These are phyloP conservation scores for Gymnobelideus leadbeateri DNA, from an alignment of 2,113 vertebrate species.

Conservation along the genomic window DNA sequence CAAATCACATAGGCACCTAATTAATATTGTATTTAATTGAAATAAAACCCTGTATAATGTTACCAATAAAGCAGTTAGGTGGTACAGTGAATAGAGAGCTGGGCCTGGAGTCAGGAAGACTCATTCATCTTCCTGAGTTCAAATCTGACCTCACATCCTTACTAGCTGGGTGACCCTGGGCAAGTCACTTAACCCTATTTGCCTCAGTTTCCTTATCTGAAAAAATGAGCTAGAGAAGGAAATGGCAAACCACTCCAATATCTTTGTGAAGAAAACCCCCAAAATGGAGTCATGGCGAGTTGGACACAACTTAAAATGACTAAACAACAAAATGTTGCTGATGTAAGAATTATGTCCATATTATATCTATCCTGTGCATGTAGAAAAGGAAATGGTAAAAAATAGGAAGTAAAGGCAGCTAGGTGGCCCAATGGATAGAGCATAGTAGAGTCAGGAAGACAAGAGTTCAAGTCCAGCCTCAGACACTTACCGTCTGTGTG, in stretches of 20 bases:
- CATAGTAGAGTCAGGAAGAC: not conserved
- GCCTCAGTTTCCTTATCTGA: not conserved
- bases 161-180: not conserved
- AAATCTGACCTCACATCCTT: not conserved
- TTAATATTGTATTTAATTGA: not conserved
- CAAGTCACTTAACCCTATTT: not conserved
- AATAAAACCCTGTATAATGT: not conserved
- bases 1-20: not conserved
- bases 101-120: not conserved
- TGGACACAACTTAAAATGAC: not conserved
- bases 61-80: not conserved
- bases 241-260: not conserved
- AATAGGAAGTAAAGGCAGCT: not conserved
- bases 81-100: not conserved
- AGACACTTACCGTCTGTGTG: not conserved
- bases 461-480: not conserved
- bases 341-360: not conserved
- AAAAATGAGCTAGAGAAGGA: not conserved
- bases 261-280: no score
- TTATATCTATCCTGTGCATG: not conserved
- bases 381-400: not conserved
- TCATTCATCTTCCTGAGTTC: not conserved
- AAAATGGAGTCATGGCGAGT: not conserved
- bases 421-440: not conserved
- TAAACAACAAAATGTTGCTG: not conserved